phyloP scores from a whole-genome alignment of 1,140 invertebrate species.

The Centruroides sculpturatus region DNA sequence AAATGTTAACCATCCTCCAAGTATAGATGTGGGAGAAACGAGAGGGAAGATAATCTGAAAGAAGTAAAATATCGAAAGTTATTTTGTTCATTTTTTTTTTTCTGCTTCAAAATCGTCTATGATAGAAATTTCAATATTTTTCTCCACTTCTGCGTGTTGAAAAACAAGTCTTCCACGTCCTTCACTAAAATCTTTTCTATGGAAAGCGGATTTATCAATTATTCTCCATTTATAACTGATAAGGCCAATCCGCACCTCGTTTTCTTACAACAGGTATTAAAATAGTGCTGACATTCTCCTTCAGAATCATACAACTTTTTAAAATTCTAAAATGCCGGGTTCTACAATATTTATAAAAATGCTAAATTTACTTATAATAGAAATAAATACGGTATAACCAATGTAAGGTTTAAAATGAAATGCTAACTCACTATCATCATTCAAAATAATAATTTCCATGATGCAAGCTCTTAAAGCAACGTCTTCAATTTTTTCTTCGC shows the following conservation, averaged over 20 bases:
- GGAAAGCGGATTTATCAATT: constrained; percentile 42
- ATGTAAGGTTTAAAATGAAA: background rate
- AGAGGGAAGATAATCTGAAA: constrained; percentile 40
- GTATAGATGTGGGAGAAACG: constrained; percentile 40
- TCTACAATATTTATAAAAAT: constrained; percentile 28
- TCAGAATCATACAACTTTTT: constrained; percentile 42
- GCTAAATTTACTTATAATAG: background rate
- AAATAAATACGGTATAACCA: background rate
- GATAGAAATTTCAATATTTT: constrained; percentile 42
- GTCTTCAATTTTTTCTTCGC: no score
- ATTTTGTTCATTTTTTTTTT: constrained; percentile 44
- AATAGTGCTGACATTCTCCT: constrained; percentile 42
- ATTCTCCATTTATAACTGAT: constrained; percentile 42
- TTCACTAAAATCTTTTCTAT: constrained; percentile 39
- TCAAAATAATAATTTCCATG: constrained; percentile 46
- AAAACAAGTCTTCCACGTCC: constrained; percentile 40
- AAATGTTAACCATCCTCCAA: constrained; percentile 47
- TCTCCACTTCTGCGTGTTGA: constrained; percentile 39
- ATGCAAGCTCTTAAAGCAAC: constrained; percentile 34
- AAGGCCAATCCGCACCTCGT: constrained; percentile 41
- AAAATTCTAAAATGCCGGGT: constrained; percentile 44
- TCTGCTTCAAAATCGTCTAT: constrained; percentile 44
- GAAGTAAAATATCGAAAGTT: constrained; percentile 21
- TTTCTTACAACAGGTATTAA: constrained; percentile 36
- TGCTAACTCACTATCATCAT: constrained; percentile 41